Base-by-base conservation (phyloP, 2,797 vertebrate species). In the Sus cebifrons region DNA sequence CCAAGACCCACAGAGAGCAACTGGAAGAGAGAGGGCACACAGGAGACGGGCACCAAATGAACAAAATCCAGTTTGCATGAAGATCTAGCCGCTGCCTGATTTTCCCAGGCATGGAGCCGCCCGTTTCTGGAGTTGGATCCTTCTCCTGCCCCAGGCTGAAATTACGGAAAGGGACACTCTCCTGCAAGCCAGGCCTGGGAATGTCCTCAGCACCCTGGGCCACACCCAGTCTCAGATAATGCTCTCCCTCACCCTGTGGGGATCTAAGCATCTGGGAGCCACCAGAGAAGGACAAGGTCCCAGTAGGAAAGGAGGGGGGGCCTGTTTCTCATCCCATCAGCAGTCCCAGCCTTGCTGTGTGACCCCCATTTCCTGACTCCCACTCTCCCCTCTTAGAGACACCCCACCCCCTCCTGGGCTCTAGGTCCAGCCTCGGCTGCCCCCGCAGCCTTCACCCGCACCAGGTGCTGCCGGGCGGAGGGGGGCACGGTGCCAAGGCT, bases 401-500 rank as follows among this genome's bases (percentile, higher is more conserved):
- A 64, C 52, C 36, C 86, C 36, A 73, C 25, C 49, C 7, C 10
- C 40, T 77, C 75, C 81, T 10, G 62, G 73, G 40, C 75, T 86
- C 36, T 86, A 29, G 52, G 70, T 54, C 58, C 89, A 86, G 73
- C 23, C 78, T 90, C 75, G 82, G 75, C 79, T 77, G 70, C n/a
- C 94, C 88, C 44, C 13, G 81, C 64, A 4, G 10, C 36, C 32
- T 23, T 20, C 62, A 54, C 20, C 32, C 70, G 40, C 36, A 52
- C 52, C 67, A 96, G 88, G 91, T 96, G 84, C 92, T 85, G 44
- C 49, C 49, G 75, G 86, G 71, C 9, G 6, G 70, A 40, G 74
- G 71, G 44, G 18, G 27, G 79, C 85, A 93, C 54, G 4, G 44
- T 58, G 89, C 93, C 93, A 95, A 91, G 86, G 89, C 79, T 71